phyloP scores from a whole-genome alignment of 2,113 vertebrate genomes.

The Gopherus flavomarginatus region DNA sequence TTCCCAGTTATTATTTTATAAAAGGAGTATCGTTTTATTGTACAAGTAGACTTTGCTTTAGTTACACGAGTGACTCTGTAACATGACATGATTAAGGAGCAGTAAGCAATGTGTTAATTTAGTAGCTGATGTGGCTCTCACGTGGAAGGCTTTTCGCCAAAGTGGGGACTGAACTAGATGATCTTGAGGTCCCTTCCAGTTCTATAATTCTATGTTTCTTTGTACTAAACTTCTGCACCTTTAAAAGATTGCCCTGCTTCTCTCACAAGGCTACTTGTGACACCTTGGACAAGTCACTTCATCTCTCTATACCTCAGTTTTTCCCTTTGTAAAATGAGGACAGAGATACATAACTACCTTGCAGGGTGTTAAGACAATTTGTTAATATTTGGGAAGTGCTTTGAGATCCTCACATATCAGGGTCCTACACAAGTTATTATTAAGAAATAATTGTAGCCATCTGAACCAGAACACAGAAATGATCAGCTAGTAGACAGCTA shows the following conservation, averaged over 20 bases:
- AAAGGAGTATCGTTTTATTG: too few species aligned
- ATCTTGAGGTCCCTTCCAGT: too few species aligned
- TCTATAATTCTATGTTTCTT: background rate
- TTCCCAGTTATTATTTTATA: too few species aligned
- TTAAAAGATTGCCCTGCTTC: background rate
- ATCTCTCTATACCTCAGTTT: background rate
- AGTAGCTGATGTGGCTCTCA: too few species aligned
- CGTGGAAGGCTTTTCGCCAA: too few species aligned
- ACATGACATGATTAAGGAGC: too few species aligned
- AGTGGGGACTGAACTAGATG: too few species aligned
- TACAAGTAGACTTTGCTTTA: too few species aligned
- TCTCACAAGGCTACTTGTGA: background rate
- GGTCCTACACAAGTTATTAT: background rate
- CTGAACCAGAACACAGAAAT: background rate
- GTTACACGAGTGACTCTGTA: too few species aligned
- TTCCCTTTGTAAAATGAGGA: background rate
- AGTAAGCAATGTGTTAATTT: too few species aligned
- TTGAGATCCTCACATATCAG: background rate
- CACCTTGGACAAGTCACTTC: background rate
- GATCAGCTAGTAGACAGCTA: background rate
- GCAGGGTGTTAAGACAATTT: background rate
- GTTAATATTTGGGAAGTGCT: background rate
- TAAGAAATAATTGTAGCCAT: background rate
- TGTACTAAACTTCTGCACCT: fast-evolving
- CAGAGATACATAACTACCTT: background rate